Evolutionary conservation across 2,888 invertebrate genomes (phyloP).

Genomic region (Macrophya alboannulata): DNA sequence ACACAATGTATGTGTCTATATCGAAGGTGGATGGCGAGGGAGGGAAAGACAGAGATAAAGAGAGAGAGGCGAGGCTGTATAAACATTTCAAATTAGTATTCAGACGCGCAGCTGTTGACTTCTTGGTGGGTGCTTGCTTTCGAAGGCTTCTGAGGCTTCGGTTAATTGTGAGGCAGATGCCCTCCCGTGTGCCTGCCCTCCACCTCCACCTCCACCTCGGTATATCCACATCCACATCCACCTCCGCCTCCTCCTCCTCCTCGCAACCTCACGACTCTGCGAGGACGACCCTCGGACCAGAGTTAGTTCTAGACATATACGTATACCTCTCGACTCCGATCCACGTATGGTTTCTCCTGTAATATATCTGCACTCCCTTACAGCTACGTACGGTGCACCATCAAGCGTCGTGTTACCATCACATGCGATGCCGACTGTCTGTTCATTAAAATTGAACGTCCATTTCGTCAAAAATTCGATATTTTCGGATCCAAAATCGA

Average conservation of each 20-base stretch:
- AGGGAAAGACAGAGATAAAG: slow-evolving; percentile 30
- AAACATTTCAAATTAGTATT: slow-evolving; percentile 79
- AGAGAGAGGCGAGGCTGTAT: slow-evolving; percentile 70
- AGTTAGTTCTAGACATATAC: slow-evolving; percentile 9
- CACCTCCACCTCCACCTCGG: slow-evolving; percentile 60
- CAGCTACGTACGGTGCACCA: neutral
- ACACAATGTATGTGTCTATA: neutral
- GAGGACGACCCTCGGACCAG: slow-evolving; percentile 46
- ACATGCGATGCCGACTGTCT: neutral
- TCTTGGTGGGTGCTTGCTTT: slow-evolving; percentile 74
- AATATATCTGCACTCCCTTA: slow-evolving; percentile 66
- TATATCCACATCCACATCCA: slow-evolving; percentile 60
- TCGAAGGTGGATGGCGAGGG: neutral
- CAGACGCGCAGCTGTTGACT: slow-evolving; percentile 79
- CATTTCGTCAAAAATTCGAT: too few relatives aligned
- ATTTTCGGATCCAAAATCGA: too few relatives aligned
- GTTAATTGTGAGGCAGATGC: slow-evolving; percentile 79
- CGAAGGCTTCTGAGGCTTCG: slow-evolving; percentile 78
- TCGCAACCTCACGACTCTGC: slow-evolving; percentile 58
- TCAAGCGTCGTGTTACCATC: slow-evolving; percentile 31
- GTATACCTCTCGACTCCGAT: neutral
- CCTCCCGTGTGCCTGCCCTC: slow-evolving; percentile 64
- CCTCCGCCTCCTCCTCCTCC: slow-evolving; percentile 61
- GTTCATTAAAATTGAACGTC: too few relatives aligned
- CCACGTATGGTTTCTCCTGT: slow-evolving; percentile 74